Evolutionary conservation across 2,888 invertebrate species (phyloP).

Genomic region (Peribatodes rhomboidaria): DNA sequence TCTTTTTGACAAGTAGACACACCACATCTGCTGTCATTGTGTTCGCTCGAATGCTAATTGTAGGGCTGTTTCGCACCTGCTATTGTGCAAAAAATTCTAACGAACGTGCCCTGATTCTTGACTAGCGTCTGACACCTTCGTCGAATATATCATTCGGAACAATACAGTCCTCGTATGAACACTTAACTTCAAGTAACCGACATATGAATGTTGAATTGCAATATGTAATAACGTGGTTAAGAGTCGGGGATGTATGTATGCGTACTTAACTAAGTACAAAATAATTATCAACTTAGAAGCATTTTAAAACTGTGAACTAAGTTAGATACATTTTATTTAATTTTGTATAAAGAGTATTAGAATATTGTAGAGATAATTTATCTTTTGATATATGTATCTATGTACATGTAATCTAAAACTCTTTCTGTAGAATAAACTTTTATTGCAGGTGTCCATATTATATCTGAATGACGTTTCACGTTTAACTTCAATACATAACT

Average conservation of each 20-base stretch:
- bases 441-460: too few relatives aligned
- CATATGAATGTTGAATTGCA: conserved; percentile 16
- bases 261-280: background rate
- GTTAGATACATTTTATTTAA: too few relatives aligned
- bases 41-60: conserved; percentile 59
- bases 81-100: conserved; percentile 61
- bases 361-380: too few relatives aligned
- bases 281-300: background rate
- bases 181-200: conserved; percentile 26
- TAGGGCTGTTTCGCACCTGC: conserved; percentile 64
- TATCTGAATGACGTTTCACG: too few relatives aligned
- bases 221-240: conserved; percentile 8
- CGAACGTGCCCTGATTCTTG: conserved; percentile 59
- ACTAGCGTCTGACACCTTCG: conserved; percentile 37
- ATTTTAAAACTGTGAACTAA: too few relatives aligned
- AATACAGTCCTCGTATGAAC: conserved; percentile 33
- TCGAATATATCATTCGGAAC: conserved; percentile 51
- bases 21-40: conserved; percentile 61
- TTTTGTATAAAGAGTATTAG: too few relatives aligned
- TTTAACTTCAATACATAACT: background rate
- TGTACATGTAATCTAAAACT: too few relatives aligned
- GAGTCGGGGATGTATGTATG: background rate
- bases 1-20: conserved; percentile 42
- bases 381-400: too few relatives aligned
- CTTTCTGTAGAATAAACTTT: too few relatives aligned